Conservation (phyloP, 2,888 invertebrate species). For the Salticus scenicus region DNA sequence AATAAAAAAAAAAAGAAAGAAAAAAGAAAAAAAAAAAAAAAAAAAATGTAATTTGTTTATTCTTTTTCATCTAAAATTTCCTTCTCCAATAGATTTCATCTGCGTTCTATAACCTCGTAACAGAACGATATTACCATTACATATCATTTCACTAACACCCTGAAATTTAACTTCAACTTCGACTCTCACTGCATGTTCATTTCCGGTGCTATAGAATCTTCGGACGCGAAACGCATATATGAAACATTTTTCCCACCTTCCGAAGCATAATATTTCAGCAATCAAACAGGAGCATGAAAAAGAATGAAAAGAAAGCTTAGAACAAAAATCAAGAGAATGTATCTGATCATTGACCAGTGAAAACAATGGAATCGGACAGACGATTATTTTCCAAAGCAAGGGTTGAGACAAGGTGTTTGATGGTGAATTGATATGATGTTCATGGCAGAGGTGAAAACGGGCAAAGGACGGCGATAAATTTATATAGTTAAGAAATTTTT, state of each 20-base stretch:
- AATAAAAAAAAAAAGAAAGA: too few species aligned
- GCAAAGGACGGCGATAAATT: conserved; percentile 28
- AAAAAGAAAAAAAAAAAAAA: too few species aligned
- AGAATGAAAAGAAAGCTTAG: conserved; percentile 79
- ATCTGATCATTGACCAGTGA: conserved; percentile 78
- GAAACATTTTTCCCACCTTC: conserved; percentile 39
- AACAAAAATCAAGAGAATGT: conserved; percentile 87
- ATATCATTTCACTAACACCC: too few species aligned
- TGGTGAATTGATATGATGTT: conserved; percentile 11
- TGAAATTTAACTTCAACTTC: conserved; percentile 6
- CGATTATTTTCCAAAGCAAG: conserved; percentile 37
- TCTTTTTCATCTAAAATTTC: too few species aligned
- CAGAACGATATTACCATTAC: too few species aligned
- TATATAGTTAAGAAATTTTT: neutral
- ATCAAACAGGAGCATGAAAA: conserved; percentile 33
- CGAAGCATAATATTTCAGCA: neutral
- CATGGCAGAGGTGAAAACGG: neutral
- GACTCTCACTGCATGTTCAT: conserved; percentile 5
- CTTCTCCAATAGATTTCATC: too few species aligned
- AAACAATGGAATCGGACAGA: conserved; percentile 42
- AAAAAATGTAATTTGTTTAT: too few species aligned
- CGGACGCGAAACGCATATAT: conserved; percentile 20
- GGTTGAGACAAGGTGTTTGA: conserved; percentile 26
- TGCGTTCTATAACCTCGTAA: too few species aligned
- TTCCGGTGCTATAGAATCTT: conserved; percentile 37